Evolutionary conservation across 2,888 invertebrate genomes (phyloP).

Genomic region (Hyalella azteca): DNA sequence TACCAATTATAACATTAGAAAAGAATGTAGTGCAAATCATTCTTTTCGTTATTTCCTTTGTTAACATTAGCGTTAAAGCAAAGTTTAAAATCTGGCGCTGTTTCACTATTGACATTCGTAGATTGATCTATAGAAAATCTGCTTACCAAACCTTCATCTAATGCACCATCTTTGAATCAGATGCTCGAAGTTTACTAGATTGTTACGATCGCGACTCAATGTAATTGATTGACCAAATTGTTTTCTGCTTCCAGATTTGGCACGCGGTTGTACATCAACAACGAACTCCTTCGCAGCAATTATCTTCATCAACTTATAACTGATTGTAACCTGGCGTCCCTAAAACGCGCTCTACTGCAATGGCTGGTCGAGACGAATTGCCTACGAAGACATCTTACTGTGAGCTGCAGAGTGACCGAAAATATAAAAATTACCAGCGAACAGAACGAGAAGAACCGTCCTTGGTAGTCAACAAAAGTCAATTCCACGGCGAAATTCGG

Average conservation of each 20-base stretch:
- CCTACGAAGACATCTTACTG: too few species aligned
- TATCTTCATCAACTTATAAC: background rate
- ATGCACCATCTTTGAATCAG: background rate
- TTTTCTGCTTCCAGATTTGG: constrained; percentile 7
- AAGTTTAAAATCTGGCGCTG: too few species aligned
- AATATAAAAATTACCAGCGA: background rate
- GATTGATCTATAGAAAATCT: background rate
- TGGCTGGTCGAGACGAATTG: background rate
- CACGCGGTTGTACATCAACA: background rate
- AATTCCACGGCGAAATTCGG: background rate
- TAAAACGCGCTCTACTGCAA: background rate
- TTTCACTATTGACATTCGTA: background rate
- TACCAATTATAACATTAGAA: too few species aligned
- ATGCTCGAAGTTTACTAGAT: too few species aligned
- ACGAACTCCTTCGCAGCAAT: background rate
- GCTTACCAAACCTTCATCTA: background rate
- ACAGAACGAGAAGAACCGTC: background rate
- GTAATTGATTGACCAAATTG: constrained; percentile 2
- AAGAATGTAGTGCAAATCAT: too few species aligned
- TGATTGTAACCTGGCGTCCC: background rate
- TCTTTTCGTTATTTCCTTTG: background rate
- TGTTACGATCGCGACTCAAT: too few species aligned
- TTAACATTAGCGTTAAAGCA: background rate
- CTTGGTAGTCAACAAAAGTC: background rate
- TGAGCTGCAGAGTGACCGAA: too few species aligned